Evolutionary conservation across 2,888 invertebrate genomes (phyloP).

Genomic region (Lampropteryx suffumata): DNA sequence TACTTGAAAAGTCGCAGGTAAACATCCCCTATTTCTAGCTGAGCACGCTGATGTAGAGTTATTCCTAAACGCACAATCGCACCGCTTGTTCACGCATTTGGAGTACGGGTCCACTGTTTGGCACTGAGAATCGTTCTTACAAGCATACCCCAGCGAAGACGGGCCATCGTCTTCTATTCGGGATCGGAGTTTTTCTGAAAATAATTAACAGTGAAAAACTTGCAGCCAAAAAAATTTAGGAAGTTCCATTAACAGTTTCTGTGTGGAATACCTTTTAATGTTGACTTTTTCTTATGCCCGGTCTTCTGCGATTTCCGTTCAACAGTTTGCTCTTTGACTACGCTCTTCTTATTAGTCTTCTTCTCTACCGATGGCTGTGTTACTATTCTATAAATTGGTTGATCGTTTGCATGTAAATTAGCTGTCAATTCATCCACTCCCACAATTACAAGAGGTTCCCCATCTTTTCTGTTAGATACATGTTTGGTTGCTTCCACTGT

Average conservation of each 20-base stretch:
- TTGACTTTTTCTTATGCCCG: slow-evolving; percentile 74
- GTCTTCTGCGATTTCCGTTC: slow-evolving; percentile 62
- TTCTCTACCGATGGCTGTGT: slow-evolving; percentile 72
- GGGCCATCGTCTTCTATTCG: slow-evolving; percentile 72
- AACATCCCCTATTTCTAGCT: slow-evolving; percentile 89
- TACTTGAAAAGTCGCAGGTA: slow-evolving; percentile 93
- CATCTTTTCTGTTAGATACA: slow-evolving; percentile 66
- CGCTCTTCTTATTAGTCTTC: slow-evolving; percentile 67
- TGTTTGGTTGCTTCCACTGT: slow-evolving; percentile 64
- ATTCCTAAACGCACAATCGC: slow-evolving; percentile 87
- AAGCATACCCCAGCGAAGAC: slow-evolving; percentile 90
- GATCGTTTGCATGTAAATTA: slow-evolving; percentile 74
- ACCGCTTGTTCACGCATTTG: slow-evolving; percentile 87
- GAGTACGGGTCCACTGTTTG: slow-evolving; percentile 90
- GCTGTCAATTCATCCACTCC: slow-evolving; percentile 73
- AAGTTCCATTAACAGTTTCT: neutral
- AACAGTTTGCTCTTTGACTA: slow-evolving; percentile 53
- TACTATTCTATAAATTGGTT: slow-evolving; percentile 75
- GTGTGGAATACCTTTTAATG: slow-evolving; percentile 62
- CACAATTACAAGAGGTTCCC: slow-evolving; percentile 68
- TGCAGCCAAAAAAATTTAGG: neutral
- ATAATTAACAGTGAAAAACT: neutral
- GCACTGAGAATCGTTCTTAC: slow-evolving; percentile 90
- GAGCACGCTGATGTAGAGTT: slow-evolving; percentile 86
- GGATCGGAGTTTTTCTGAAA: slow-evolving; percentile 71